phyloP scores from a whole-genome alignment of 1,140 invertebrate genomes.

The Hetaerina americana region DNA sequence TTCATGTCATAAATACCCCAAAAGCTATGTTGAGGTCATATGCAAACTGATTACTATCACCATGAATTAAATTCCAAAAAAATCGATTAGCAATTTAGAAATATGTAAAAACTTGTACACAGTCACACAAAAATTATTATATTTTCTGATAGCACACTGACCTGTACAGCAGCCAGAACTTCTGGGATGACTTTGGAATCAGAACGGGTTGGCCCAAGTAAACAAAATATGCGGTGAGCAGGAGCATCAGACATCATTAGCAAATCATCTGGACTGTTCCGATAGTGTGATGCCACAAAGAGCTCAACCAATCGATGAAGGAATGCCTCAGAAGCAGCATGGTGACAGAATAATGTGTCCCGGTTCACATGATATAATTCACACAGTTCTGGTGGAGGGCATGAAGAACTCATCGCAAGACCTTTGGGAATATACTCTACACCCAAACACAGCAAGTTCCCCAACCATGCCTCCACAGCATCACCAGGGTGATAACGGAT shows the following conservation, averaged over 20 bases:
- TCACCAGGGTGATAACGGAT: constrained; percentile 88
- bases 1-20: too few species aligned
- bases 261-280: constrained; percentile 97
- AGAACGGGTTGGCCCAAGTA: constrained; percentile 72
- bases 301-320: constrained; percentile 83
- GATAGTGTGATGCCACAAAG: constrained; percentile 96
- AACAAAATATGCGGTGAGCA: constrained; percentile 92
- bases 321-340: constrained; percentile 90
- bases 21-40: too few species aligned
- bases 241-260: constrained; percentile 98
- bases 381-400: constrained; percentile 77
- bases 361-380: constrained; percentile 85
- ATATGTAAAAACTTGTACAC: too few species aligned
- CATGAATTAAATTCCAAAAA: too few species aligned
- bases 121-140: too few species aligned
- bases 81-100: too few species aligned
- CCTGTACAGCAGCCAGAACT: constrained; percentile 81
- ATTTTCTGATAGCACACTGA: too few species aligned
- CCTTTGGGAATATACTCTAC: constrained; percentile 42
- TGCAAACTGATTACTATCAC: too few species aligned
- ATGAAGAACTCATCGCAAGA: constrained; percentile 48
- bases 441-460: constrained; percentile 83
- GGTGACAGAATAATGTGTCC: constrained; percentile 94
- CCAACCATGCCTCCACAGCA: constrained; percentile 83
- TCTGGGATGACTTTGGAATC: constrained; percentile 67